These are phyloP conservation scores for Microtus ochrogaster DNA, from an alignment of 2,113 vertebrate genomes.

Conservation along the genomic window DNA sequence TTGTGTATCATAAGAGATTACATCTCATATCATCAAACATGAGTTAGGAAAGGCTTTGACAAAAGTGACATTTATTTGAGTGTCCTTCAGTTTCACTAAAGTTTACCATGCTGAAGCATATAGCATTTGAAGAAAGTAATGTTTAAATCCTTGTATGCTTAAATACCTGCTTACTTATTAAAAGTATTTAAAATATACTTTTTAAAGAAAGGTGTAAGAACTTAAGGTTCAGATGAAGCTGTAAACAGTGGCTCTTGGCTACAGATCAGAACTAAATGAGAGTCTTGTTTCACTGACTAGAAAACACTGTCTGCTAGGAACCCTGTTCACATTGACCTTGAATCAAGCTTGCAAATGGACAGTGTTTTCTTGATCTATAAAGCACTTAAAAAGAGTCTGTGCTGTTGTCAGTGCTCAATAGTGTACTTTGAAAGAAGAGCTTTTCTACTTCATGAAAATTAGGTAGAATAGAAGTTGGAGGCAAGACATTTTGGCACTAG, in stretches of 20 bases:
- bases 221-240: constrained; percentile 47
- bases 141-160: constrained; percentile 19
- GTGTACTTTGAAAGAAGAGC: neutral
- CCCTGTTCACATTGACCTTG: constrained; percentile 53
- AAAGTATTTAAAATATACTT: too few relatives aligned
- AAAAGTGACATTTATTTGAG: constrained; percentile 85
- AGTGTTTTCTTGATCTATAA: constrained; percentile 51
- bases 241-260: constrained; percentile 33
- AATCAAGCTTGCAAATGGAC: constrained; percentile 49
- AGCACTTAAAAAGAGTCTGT: constrained; percentile 19
- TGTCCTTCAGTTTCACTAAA: constrained; percentile 46
- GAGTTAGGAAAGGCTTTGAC: constrained; percentile 90
- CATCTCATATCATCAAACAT: constrained; percentile 64
- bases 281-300: constrained; percentile 29
- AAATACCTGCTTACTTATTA: constrained; percentile 56
- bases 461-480: constrained; percentile 27
- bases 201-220: neutral
- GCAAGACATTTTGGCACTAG: neutral
- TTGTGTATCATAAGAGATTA: constrained; percentile 72
- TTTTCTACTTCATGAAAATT: constrained; percentile 45
- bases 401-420: neutral
- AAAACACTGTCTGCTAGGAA: constrained; percentile 43
- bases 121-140: constrained; percentile 20
- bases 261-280: constrained; percentile 24
- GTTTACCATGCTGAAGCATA: neutral